Evolutionary conservation across 2,797 vertebrate species (phyloP).

Genomic region (Oreochromis mossambicus): DNA sequence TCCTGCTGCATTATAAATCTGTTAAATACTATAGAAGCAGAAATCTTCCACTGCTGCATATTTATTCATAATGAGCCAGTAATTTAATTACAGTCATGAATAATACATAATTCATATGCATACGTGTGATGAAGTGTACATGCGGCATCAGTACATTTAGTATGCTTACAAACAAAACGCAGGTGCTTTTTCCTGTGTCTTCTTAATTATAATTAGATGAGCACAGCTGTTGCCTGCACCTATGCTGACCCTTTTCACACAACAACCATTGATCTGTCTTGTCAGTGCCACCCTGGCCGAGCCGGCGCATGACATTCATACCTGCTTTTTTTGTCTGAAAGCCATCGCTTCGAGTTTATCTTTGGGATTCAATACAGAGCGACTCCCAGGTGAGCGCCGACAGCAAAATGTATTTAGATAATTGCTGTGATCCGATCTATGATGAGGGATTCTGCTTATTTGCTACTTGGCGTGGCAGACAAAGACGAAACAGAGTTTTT

Average conservation of each 20-base stretch:
- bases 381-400: slow-evolving; percentile 30
- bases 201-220: slow-evolving; percentile 58
- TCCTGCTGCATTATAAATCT: not conserved
- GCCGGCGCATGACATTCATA: slow-evolving; percentile 27
- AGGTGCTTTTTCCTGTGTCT: slow-evolving; percentile 38
- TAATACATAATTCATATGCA: not conserved
- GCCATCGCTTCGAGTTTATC: slow-evolving; percentile 30
- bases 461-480: not conserved
- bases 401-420: slow-evolving; percentile 23
- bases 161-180: slow-evolving; percentile 42
- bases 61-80: not conserved
- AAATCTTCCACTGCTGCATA: not conserved
- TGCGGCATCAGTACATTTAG: not conserved
- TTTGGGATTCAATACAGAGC: slow-evolving; percentile 25
- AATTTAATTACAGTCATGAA: not conserved
- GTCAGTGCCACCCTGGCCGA: slow-evolving; percentile 19
- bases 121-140: not conserved
- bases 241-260: slow-evolving; percentile 48
- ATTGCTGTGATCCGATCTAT: slow-evolving; percentile 7
- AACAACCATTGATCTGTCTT: slow-evolving; percentile 46
- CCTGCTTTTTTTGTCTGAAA: slow-evolving; percentile 27
- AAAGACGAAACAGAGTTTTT: not conserved
- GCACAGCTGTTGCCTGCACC: slow-evolving; percentile 58
- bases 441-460: not conserved
- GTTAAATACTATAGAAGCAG: not conserved